Base-by-base conservation (phyloP, 2,888 invertebrate species). In the Meghimatium bilineatum region DNA sequence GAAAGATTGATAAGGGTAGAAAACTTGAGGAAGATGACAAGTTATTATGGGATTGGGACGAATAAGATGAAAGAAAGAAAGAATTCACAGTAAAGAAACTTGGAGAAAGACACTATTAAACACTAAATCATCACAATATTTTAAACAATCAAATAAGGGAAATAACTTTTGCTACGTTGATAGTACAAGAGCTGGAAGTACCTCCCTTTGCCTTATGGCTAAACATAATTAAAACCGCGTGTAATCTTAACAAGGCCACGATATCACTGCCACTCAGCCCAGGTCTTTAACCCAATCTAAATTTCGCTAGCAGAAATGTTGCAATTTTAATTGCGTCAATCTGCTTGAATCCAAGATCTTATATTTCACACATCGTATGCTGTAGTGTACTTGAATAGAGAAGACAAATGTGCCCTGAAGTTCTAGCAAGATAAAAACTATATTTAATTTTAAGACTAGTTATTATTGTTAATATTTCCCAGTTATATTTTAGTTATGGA, bases 221-320 rank as follows among this genome's bases (percentile, higher is more conserved):
- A 32, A 74, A 32, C 72, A 80, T 81, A 81, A 74, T 81, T 74
- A 74, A 74, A 44, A 34, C 60, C 20, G 17, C 52, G 34, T 56
- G 80, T 56, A 56, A 52, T 36, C 23, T 36, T 80, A 60, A 63
- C 77, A 23, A 66, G 63, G 38, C 36, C 29, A 5, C 44, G 38
- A 26, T 29, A 56, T 29, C 63, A 60, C 3, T 34, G 32, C 34
- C n/a, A 29, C 76, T 74, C 44, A 29, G 6, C 49, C 52, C 17
- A 52, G 14, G 38, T 20, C 26, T 66, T n/a, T 38, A 36, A 17
- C 66, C 49, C 52, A n/a, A 14, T 44, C 20, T 32, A 32, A 49
- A 44, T 66, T 49, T 23, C 32, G 78, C 66, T 66, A 49, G 32
- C 44, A 63, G 49, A 17, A 38, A 49, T 67, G 49, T 44, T 67